Evolutionary conservation across 2,797 vertebrate genomes (phyloP), one percentile per base, ranked within the genome.

Genomic region (Neosilurus hyrtlii): DNA sequence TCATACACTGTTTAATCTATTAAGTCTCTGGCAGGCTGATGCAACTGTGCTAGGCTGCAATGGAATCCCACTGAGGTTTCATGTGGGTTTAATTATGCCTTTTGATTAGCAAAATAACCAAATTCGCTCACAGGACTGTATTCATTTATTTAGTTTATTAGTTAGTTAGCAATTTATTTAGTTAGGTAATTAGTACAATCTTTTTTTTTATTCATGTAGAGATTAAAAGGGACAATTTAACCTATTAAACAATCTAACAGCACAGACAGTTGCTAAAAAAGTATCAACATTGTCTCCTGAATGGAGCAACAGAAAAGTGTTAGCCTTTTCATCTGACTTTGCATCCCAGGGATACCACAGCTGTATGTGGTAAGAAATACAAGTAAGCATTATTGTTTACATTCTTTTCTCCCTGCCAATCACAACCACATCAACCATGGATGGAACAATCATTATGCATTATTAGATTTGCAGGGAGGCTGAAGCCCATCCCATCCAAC

Each of bases 61-160:
- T 82, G 88, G 30, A 30, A 92, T 90, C 90, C 83, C 87, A 92
- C 87, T 86, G 89, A 86, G 89, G 88, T 89, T 91, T 91, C 88
- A 90, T 91, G 88, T 89, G 89, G 91, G 90, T 93, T 91, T 91
- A 91, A 87, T 90, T 91, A 88, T 86, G 86, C 78, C 73, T 73
- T 88, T 90, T 84, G 86, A 71, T 75, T 84, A 59, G 30, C 30
- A 37, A 37, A 82, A 71, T 88, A 81, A 87, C 84, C 82, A 87
- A 86, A 88, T 89, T 87, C 90, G 84, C 89, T 89, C 90, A 91
- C 86, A 82, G 88, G 91, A 83, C 78, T 83, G 76, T 78, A 66
- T 85, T 89, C 67, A 85, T 83, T 83, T 90, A 86, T 85, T 80
- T 78, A 86, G 72, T 1, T 30, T 30, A 30, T 86, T 83, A 90